phyloP scores from a whole-genome alignment of 2,888 invertebrate genomes.

The Pocota personata region DNA sequence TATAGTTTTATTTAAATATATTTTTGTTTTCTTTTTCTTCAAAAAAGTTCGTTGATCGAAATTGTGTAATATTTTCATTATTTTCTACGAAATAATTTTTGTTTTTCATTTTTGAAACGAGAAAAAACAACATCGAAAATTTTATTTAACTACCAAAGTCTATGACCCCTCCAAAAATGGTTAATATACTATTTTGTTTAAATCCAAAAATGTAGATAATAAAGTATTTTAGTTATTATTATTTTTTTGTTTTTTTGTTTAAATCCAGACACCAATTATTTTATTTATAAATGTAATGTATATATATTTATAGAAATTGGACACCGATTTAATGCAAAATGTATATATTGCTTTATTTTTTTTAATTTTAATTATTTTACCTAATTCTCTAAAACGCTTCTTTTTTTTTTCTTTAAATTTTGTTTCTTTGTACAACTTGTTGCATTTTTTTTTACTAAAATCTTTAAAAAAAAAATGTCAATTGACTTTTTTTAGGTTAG shows the following conservation, averaged over 20 bases:
- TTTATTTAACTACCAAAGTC: conserved; percentile 79
- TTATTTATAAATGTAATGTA: conserved; percentile 62
- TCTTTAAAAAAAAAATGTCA: conserved; percentile 60
- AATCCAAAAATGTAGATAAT: conserved; percentile 67
- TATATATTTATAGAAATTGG: conserved; percentile 74
- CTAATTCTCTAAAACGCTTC: conserved; percentile 60
- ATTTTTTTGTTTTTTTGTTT: conserved; percentile 50
- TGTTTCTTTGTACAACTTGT: conserved; percentile 75
- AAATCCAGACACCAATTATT: conserved; percentile 65
- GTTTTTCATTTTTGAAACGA: conserved; percentile 49
- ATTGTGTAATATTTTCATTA: conserved; percentile 51
- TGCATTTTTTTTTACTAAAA: conserved; percentile 70
- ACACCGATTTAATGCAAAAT: conserved; percentile 76
- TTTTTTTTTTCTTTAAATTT: conserved; percentile 63
- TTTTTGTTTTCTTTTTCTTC: conserved; percentile 68
- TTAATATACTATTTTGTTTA: conserved; percentile 71
- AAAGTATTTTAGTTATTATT: conserved; percentile 36
- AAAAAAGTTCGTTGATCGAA: conserved; percentile 73
- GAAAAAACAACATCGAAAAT: conserved; percentile 73
- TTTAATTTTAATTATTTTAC: conserved; percentile 66
- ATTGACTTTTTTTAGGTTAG: conserved; percentile 57
- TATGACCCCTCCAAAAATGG: conserved; percentile 81
- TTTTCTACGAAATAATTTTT: conserved; percentile 42
- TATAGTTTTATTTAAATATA: conserved; percentile 75
- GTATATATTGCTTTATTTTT: conserved; percentile 75